A percentile compares a stretch with the other conserved stretches of the same genome.
Evolutionary conservation across 2,888 invertebrate genomes (phyloP).

Genomic region (Thecocarcelia acutangulata): DNA sequence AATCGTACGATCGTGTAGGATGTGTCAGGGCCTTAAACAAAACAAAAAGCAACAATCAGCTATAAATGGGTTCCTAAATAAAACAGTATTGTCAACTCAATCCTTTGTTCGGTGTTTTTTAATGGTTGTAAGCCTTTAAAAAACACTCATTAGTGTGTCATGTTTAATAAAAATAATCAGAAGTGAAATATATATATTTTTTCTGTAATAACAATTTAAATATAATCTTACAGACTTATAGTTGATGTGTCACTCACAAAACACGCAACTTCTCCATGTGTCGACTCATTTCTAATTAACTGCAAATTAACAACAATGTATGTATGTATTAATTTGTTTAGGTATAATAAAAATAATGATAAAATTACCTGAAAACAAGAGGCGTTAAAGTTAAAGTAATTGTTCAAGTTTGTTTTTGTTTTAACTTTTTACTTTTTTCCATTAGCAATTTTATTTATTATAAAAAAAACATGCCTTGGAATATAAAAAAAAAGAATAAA

Average conservation of each 20-base stretch:
- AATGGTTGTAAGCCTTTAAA: no score
- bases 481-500: neutral
- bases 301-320: neutral
- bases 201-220: no score
- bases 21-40: no score
- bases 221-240: neutral
- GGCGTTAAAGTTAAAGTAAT: neutral
- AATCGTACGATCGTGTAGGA: no score
- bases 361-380: neutral
- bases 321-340: neutral
- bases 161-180: no score
- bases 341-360: neutral
- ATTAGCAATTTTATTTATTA: no score
- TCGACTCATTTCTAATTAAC: neutral
- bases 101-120: no score
- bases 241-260: constrained; percentile 4
- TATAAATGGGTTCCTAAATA: no score
- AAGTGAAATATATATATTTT: no score
- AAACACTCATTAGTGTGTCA: no score
- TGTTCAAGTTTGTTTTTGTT: neutral
- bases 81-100: no score
- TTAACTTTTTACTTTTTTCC: neutral
- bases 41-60: no score
- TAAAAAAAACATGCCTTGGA: neutral
- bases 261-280: neutral